phyloP scores from a whole-genome alignment of 2,888 invertebrate genomes.

The Pachymerium ferrugineum region DNA sequence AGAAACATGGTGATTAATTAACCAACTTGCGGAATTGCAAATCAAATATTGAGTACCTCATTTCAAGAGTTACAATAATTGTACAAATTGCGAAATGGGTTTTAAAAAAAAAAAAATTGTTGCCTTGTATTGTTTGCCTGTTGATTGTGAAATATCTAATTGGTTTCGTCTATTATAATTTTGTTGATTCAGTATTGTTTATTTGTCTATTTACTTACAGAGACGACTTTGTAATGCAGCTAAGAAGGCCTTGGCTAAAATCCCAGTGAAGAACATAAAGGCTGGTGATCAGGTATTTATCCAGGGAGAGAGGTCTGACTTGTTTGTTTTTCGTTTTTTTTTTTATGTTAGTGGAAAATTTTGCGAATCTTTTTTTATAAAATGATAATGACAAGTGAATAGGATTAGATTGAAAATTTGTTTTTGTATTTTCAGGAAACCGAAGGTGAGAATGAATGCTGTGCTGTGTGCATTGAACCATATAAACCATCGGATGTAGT shows the following conservation, averaged over 20 bases:
- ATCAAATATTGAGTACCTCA: no score
- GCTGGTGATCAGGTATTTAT: conserved; percentile 58
- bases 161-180: no score
- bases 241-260: conserved; percentile 87
- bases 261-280: conserved; percentile 82
- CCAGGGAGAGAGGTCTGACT: conserved; percentile 6
- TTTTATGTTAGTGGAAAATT: conserved; percentile 3
- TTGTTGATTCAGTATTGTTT: neutral
- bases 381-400: no score
- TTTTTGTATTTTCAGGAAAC: conserved; percentile 57
- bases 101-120: no score
- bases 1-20: no score
- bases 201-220: conserved; percentile 53
- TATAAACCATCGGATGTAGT: conserved; percentile 82
- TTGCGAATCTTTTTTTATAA: neutral
- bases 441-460: conserved; percentile 78
- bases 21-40: no score
- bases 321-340: neutral
- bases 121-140: no score
- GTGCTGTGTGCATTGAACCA: conserved; percentile 90
- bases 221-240: conserved; percentile 84
- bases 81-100: no score
- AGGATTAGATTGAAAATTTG: no score
- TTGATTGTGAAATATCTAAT: no score
- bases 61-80: no score